phyloP scores from a whole-genome alignment of 1,140 invertebrate species.

The Limonius californicus region DNA sequence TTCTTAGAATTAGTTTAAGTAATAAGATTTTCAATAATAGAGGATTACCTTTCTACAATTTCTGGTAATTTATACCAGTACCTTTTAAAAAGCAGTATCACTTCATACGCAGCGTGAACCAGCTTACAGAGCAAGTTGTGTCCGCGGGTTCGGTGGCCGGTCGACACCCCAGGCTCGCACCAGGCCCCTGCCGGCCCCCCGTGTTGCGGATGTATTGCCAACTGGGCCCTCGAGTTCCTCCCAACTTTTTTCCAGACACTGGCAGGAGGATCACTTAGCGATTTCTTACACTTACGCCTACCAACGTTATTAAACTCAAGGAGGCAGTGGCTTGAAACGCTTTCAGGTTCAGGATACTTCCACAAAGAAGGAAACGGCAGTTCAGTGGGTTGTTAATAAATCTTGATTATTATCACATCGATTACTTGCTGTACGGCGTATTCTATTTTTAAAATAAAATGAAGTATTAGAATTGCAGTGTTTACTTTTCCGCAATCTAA shows the following conservation, averaged over 20 bases:
- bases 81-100: not conserved
- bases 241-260: slow-evolving; percentile 12
- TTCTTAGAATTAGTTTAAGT: too few species aligned
- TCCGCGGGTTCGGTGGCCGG: slow-evolving; percentile 29
- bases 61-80: not conserved
- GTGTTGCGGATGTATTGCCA: slow-evolving; percentile 7
- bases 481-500: too few species aligned
- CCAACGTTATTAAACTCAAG: not conserved
- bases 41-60: too few species aligned
- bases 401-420: too few species aligned
- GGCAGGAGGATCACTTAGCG: slow-evolving; percentile 4
- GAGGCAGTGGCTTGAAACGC: slow-evolving; percentile 1
- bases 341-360: too few species aligned
- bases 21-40: too few species aligned
- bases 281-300: slow-evolving; percentile 10
- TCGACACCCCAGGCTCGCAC: slow-evolving; percentile 23
- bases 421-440: too few species aligned
- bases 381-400: too few species aligned
- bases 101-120: not conserved
- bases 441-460: too few species aligned
- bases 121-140: slow-evolving; percentile 16
- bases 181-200: slow-evolving; percentile 18
- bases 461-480: too few species aligned
- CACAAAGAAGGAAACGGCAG: too few species aligned
- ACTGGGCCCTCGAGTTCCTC: not conserved